These are phyloP conservation scores for Rostratula benghalensis DNA, from an alignment of 2,113 vertebrate genomes.

Conservation along the genomic window DNA sequence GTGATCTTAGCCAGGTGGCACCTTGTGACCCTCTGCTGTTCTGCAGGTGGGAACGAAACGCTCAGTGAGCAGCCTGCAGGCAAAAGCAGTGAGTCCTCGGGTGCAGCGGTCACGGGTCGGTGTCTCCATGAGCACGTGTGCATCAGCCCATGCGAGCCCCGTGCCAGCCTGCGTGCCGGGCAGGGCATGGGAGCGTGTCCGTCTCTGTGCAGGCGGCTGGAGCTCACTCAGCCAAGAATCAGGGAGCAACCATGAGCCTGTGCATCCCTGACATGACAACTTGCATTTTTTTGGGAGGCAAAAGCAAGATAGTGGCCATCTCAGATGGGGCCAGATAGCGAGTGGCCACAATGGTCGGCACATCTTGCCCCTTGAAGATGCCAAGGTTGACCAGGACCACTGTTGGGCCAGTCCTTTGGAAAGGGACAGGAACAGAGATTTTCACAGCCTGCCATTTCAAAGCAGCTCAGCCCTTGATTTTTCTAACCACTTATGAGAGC, in stretches of 20 bases:
- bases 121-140: neutral
- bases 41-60: neutral
- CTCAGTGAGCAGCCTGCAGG: neutral
- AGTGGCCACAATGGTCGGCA: fast-evolving
- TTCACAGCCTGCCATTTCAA: neutral
- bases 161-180: neutral
- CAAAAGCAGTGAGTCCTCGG: neutral
- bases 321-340: fast-evolving
- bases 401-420: neutral
- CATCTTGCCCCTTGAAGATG: fast-evolving
- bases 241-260: neutral
- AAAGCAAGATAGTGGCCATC: neutral
- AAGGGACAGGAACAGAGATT: fast-evolving
- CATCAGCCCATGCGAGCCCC: no score
- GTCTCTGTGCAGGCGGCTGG: fast-evolving
- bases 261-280: neutral
- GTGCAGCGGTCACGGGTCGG: fast-evolving
- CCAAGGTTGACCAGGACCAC: neutral
- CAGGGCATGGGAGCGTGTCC: fast-evolving
- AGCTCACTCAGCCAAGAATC: fast-evolving
- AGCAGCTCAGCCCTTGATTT: neutral
- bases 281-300: no score
- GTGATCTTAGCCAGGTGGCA: neutral
- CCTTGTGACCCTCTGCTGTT: neutral
- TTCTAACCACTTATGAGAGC: neutral